Conservation (phyloP, 2,888 invertebrate species). For the Dioctria rufipes region DNA sequence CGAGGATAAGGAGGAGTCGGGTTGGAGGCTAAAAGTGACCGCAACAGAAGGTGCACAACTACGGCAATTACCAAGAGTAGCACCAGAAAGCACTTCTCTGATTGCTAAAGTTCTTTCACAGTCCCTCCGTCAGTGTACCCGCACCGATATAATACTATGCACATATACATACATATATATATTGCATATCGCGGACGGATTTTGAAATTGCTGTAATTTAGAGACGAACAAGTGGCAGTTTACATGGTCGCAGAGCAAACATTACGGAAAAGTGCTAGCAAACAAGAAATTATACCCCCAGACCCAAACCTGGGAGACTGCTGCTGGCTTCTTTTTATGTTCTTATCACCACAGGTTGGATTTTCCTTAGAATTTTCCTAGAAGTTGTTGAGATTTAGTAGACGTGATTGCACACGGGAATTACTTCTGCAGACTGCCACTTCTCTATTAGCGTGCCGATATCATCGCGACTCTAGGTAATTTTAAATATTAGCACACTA, state of each 20-base stretch:
- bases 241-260: constrained; percentile 47
- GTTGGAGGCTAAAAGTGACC: constrained; percentile 7
- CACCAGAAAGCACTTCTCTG: constrained; percentile 17
- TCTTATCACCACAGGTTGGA: constrained; percentile 5
- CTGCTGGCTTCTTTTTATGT: background rate
- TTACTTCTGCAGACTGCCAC: constrained; percentile 14
- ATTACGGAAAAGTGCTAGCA: constrained; percentile 48
- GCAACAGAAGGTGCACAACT: constrained; percentile 42
- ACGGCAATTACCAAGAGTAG: constrained; percentile 37
- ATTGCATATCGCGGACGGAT: constrained; percentile 26
- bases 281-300: constrained; percentile 43
- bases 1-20: background rate
- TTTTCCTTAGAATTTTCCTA: constrained; percentile 44
- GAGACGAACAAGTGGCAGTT: constrained; percentile 47
- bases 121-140: constrained; percentile 20
- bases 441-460: constrained; percentile 26
- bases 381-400: constrained; percentile 17
- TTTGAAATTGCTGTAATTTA: constrained; percentile 51
- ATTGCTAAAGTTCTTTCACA: background rate
- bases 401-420: constrained; percentile 17
- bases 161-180: background rate
- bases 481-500: constrained; percentile 41
- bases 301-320: background rate
- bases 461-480: constrained; percentile 27
- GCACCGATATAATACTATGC: constrained; percentile 8